A percentile compares a stretch with the other conserved stretches of the same genome.
Evolutionary conservation across 2,113 vertebrate species (phyloP).

Genomic region (Anseranas semipalmata): DNA sequence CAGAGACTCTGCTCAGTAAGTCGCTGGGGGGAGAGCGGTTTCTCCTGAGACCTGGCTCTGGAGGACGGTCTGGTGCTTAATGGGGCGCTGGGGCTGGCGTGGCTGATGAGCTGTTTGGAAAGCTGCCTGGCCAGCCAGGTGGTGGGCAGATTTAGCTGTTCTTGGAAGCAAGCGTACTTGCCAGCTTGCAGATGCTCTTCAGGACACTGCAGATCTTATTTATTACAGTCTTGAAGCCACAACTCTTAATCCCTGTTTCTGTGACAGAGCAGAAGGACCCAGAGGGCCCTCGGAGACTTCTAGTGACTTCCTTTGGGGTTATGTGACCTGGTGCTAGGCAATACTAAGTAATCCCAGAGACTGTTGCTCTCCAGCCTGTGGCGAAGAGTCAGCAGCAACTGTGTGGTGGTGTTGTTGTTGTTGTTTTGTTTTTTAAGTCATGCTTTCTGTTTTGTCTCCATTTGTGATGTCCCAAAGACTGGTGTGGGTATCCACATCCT

Average conservation of each 20-base stretch:
- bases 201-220: not conserved
- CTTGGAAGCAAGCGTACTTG: not conserved
- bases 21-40: not conserved
- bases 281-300: not conserved
- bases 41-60: not conserved
- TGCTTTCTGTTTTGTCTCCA: rapidly evolving
- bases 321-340: conserved; percentile 3
- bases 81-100: rapidly evolving
- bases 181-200: conserved; percentile 7
- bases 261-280: not conserved
- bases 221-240: not conserved
- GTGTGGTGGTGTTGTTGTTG: too few species aligned
- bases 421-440: rapidly evolving
- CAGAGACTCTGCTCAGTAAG: not conserved
- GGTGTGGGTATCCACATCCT: rapidly evolving
- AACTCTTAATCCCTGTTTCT: not conserved
- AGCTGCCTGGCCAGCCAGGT: not conserved
- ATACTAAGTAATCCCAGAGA: not conserved
- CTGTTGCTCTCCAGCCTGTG: rapidly evolving
- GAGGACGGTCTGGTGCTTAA: not conserved
- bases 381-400: not conserved
- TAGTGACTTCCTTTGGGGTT: not conserved
- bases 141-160: not conserved
- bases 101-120: not conserved
- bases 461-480: not conserved